Conservation (phyloP, 2,888 invertebrate genomes). For the Drosophila silvestris region DNA sequence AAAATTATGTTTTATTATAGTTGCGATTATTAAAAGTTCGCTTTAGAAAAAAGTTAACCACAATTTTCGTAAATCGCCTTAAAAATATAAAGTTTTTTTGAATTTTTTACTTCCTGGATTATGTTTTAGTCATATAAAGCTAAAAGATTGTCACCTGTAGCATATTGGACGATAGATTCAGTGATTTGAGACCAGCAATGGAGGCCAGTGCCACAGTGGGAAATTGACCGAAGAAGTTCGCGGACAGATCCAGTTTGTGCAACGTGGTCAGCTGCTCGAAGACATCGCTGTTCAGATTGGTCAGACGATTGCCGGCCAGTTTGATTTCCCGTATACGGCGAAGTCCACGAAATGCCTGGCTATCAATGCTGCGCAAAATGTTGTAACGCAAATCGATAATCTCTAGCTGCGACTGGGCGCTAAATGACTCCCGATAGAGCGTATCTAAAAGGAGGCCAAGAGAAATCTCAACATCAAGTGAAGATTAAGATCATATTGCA, state of each 20-base stretch:
- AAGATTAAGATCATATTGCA: background rate
- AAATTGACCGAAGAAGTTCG: conserved; percentile 93
- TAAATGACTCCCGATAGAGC: conserved; percentile 89
- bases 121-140: background rate
- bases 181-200: conserved; percentile 89
- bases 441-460: conserved; percentile 86
- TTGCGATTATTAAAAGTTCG: background rate
- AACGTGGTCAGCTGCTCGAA: conserved; percentile 91
- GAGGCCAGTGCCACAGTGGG: conserved; percentile 91
- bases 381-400: conserved; percentile 93
- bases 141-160: conserved; percentile 88
- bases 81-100: background rate
- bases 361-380: conserved; percentile 91
- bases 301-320: conserved; percentile 91
- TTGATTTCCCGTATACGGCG: conserved; percentile 89
- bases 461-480: background rate
- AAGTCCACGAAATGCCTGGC: conserved; percentile 90
- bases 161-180: conserved; percentile 94
- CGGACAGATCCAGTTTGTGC: conserved; percentile 92
- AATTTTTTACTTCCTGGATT: background rate
- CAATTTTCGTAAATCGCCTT: background rate
- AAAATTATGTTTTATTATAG: background rate
- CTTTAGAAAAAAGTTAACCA: background rate
- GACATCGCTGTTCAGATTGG: conserved; percentile 93
- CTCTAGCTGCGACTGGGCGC: conserved; percentile 89